A percentile compares a stretch with the other conserved stretches of the same genome.
phyloP scores from a whole-genome alignment of 2,113 vertebrate genomes.

The Puffinus mauretanicus region DNA sequence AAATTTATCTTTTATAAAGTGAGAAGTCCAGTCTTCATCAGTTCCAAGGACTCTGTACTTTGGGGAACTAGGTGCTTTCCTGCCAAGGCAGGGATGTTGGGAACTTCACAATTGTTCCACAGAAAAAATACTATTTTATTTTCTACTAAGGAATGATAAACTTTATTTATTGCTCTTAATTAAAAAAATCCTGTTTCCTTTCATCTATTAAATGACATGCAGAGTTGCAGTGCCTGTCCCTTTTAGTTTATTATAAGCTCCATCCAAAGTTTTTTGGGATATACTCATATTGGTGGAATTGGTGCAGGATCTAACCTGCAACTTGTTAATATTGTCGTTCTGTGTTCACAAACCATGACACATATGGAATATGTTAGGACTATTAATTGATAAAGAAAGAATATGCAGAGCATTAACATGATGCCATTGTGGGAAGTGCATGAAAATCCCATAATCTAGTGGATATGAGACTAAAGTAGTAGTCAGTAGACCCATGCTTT shows the following conservation, averaged over 20 bases:
- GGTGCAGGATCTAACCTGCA: not conserved
- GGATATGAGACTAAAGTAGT: not conserved
- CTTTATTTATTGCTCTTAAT: not conserved
- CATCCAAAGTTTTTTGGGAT: not conserved
- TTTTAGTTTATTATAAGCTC: not conserved
- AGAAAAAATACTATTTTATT: not conserved
- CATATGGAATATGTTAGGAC: not conserved
- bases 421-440: not conserved
- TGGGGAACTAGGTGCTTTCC: not conserved
- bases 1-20: not conserved
- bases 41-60: fast-evolving
- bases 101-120: not conserved
- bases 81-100: not conserved
- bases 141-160: not conserved
- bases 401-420: not conserved
- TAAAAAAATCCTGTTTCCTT: not conserved
- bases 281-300: not conserved
- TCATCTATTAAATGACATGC: not conserved
- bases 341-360: not conserved
- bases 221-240: not conserved
- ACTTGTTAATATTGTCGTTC: not conserved
- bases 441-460: not conserved
- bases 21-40: not conserved
- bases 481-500: not conserved
- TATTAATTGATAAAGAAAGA: not conserved